Evolutionary conservation across 2,113 vertebrate genomes (phyloP), one percentile per base, ranked within the genome.

Genomic region (Furnarius figulus): DNA sequence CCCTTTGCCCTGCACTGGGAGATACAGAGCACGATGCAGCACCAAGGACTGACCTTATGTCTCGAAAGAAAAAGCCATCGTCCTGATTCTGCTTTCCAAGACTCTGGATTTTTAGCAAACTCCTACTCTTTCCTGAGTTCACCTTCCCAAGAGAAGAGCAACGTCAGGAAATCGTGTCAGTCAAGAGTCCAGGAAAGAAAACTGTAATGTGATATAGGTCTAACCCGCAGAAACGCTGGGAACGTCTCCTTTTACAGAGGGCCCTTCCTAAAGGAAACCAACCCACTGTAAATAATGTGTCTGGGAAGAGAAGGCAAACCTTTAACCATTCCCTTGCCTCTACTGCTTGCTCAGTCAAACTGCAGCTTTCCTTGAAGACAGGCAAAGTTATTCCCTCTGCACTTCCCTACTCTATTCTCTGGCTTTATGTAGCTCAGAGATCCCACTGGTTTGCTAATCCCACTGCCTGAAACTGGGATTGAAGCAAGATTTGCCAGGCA

Each of bases 251-350:
- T 93, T 93, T 85, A 72, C 87, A 77, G 25, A 42, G 42, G 58
- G 46, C 18, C 66, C 80, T 94, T 94, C 83, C 92, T 93, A 88
- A 90, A 95, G 83, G 61, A 95, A 97, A 92, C 37, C n/a, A 92
- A 81, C 24, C 52, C 72, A 52, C 65, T 83, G 76, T 89, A 95
- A 97, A 96, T 94, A 95, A 96, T 39, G 66, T 85, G 79, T 90
- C 93, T 96, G 81, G 74, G 40, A 94, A 84, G 39, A 92, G 56
- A 89, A 91, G 94, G 83, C 70, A 87, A 82, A 73, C 35, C 40
- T 85, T 93, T 89, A 73, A 95, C 85, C 50, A 65, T 92, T 90
- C 79, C 75, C 14, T 66, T 85, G 47, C 72, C 76, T 81, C 61
- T 39, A 20, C 75, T 42, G 13, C 75, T 91, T 46, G 42, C 72